Evolutionary conservation across 2,113 vertebrate species (phyloP).

Genomic region (Tachysurus vachellii): DNA sequence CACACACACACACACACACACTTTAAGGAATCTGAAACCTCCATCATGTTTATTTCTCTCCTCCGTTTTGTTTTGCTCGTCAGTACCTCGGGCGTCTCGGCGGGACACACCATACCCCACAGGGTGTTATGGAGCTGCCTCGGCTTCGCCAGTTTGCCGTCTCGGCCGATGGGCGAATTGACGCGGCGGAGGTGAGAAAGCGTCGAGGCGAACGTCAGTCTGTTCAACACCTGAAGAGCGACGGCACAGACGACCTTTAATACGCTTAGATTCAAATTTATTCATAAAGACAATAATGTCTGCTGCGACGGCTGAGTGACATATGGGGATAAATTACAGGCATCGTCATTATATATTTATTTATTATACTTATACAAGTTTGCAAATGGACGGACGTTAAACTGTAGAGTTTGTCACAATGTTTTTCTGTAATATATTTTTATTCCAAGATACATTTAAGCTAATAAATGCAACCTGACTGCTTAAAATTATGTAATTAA

Average conservation of each 20-base stretch:
- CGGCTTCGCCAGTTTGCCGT: constrained; percentile 97
- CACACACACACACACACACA: constrained; percentile 2
- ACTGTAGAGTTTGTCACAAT: no score
- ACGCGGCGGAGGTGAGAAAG: constrained; percentile 92
- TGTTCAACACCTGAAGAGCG: constrained; percentile 87
- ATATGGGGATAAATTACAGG: no score
- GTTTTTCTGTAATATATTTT: neutral
- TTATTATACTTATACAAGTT: no score
- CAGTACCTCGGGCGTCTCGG: constrained; percentile 95
- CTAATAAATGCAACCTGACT: neutral
- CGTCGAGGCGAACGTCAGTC: constrained; percentile 94
- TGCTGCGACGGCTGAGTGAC: no score
- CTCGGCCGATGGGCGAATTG: constrained; percentile 95
- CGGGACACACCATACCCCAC: constrained; percentile 99
- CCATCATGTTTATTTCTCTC: neutral
- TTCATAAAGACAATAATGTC: no score
- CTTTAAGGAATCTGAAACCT: neutral
- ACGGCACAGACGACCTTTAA: neutral
- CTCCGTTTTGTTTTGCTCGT: neutral
- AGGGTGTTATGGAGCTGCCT: constrained; percentile 94
- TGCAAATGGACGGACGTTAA: no score
- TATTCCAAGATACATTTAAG: neutral
- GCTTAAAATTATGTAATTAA: neutral
- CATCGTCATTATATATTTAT: no score
- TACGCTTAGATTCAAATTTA: neutral